A percentile compares a stretch with the other conserved stretches of the same genome.
Evolutionary conservation across 2,113 vertebrate species (phyloP).

Genomic region (Notarius lentiginosus): DNA sequence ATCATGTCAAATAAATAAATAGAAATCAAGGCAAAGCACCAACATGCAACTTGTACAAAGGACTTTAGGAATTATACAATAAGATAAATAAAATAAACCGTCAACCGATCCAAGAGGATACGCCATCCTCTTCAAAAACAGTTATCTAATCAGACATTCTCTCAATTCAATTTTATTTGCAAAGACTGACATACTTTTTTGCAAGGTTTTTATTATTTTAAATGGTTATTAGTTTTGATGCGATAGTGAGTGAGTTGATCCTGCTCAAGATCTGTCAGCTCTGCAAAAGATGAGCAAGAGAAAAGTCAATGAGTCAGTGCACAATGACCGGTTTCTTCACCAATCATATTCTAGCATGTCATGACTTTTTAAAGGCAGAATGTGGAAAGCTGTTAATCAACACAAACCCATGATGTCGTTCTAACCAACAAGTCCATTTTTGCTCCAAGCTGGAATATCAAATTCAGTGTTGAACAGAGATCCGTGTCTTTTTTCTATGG

Average conservation of each 20-base stretch:
- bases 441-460: background rate
- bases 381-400: constrained; percentile 29
- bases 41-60: background rate
- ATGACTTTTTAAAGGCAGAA: background rate
- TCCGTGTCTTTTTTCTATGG: background rate
- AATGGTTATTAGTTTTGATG: constrained; percentile 62
- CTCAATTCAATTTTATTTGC: background rate
- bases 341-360: background rate
- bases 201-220: constrained; percentile 11
- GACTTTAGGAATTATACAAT: background rate
- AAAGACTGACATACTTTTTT: background rate
- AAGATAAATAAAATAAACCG: background rate
- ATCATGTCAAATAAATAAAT: constrained; percentile 14
- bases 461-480: background rate
- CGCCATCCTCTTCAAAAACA: background rate
- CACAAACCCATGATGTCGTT: constrained; percentile 11
- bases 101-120: background rate
- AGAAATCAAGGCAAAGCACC: background rate
- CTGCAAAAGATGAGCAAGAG: constrained; percentile 6
- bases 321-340: constrained; percentile 6
- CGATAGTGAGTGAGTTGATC: background rate
- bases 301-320: constrained; percentile 5
- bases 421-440: background rate
- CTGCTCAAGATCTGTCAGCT: background rate
- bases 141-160: background rate